Evolutionary conservation across 2,113 vertebrate genomes (phyloP).

Genomic region (Todiramphus chloris): DNA sequence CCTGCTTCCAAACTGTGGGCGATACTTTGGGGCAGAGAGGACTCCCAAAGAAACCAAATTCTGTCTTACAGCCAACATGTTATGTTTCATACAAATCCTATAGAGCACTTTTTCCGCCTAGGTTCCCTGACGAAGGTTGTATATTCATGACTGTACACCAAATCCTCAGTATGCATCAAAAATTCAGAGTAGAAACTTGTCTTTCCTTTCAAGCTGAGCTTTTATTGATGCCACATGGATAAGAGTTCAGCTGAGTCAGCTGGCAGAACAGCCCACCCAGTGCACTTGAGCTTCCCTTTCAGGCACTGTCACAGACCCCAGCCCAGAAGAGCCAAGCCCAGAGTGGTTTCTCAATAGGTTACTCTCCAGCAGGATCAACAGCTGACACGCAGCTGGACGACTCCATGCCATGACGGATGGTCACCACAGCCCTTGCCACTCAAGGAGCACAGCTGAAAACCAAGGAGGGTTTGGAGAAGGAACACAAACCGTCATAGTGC

Average conservation of each 20-base stretch:
- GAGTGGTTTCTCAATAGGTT: not conserved
- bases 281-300: not conserved
- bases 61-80: not conserved
- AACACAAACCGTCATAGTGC: not conserved
- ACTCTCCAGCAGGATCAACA: not conserved
- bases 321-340: not conserved
- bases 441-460: not conserved
- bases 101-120: not conserved
- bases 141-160: rapidly evolving
- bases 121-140: not conserved
- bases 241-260: not conserved
- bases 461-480: not conserved
- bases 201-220: not conserved
- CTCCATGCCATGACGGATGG: rapidly evolving
- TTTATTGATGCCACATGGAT: not conserved
- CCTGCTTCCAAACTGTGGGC: not conserved
- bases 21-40: not conserved
- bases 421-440: not conserved
- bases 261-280: not conserved
- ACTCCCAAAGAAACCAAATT: not conserved
- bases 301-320: not conserved
- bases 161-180: not conserved
- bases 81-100: not conserved
- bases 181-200: not conserved
- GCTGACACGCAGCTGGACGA: not conserved